A percentile compares a stretch with the other conserved stretches of the same genome.
phyloP scores from a whole-genome alignment of 2,888 invertebrate genomes.

The Tanypteryx hageni region DNA sequence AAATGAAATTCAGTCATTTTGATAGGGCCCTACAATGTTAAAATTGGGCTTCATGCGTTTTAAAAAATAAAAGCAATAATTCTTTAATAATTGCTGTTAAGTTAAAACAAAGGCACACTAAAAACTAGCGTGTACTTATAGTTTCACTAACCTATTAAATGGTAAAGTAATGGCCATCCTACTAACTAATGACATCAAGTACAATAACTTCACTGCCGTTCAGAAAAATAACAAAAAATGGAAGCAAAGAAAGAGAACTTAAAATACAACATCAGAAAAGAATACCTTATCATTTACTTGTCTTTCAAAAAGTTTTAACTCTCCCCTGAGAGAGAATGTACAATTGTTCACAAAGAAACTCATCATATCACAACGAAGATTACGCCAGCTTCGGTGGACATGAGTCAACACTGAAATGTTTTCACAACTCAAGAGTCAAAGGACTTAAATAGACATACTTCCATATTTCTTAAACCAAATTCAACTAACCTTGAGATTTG shows the following conservation, averaged over 20 bases:
- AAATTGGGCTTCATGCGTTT: constrained; percentile 57
- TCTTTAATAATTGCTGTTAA: constrained; percentile 51
- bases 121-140: constrained; percentile 47
- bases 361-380: constrained; percentile 64
- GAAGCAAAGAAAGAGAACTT: constrained; percentile 59
- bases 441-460: constrained; percentile 54
- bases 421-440: constrained; percentile 64
- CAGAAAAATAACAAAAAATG: constrained; percentile 57
- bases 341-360: constrained; percentile 63
- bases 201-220: constrained; percentile 58
- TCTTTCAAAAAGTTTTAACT: constrained; percentile 59
- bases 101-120: constrained; percentile 54
- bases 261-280: constrained; percentile 61
- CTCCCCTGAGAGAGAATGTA: constrained; percentile 64
- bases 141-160: constrained; percentile 53
- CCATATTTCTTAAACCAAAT: constrained; percentile 52
- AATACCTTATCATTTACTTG: constrained; percentile 64
- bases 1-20: constrained; percentile 36
- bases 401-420: constrained; percentile 56
- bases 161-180: constrained; percentile 58
- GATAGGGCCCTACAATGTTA: constrained; percentile 54
- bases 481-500: constrained; percentile 64
- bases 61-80: constrained; percentile 58
- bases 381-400: constrained; percentile 61
- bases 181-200: constrained; percentile 58